Conservation (phyloP, 2,888 invertebrate species). For the Eremobia ochroleuca region DNA sequence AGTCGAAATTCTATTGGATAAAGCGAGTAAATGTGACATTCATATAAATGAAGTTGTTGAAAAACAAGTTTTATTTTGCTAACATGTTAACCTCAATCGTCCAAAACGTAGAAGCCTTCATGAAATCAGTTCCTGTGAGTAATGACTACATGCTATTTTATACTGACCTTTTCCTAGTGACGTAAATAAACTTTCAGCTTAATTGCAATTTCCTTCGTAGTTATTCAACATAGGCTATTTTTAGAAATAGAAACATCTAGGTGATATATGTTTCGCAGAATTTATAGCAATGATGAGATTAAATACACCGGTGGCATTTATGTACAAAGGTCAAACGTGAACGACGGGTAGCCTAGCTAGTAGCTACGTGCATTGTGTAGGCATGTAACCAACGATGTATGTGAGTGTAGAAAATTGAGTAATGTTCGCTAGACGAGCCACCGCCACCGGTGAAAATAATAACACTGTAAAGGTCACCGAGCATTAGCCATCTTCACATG, state of each 20-base stretch:
- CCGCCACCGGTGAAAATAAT: slow-evolving; percentile 62
- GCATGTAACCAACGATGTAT: slow-evolving; percentile 47
- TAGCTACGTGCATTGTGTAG: slow-evolving; percentile 39
- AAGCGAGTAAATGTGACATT: slow-evolving; percentile 53
- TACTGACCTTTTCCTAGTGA: slow-evolving; percentile 14
- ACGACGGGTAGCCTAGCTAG: slow-evolving; percentile 43
- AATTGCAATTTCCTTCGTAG: slow-evolving; percentile 21
- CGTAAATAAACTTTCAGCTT: slow-evolving; percentile 16
- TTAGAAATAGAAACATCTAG: slow-evolving; percentile 17
- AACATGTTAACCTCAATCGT: slow-evolving; percentile 4
- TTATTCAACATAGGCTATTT: slow-evolving; percentile 22
- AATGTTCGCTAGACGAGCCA: slow-evolving; percentile 54
- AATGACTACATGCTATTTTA: slow-evolving; percentile 10
- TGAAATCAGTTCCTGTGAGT: slow-evolving; percentile 4
- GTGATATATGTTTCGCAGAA: slow-evolving; percentile 45
- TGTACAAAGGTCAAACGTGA: slow-evolving; percentile 71
- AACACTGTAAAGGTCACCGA: slow-evolving; percentile 68
- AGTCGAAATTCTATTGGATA: slow-evolving; percentile 45
- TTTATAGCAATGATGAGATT: slow-evolving; percentile 55
- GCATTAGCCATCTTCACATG: slow-evolving; percentile 56
- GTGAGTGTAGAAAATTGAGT: slow-evolving; percentile 58
- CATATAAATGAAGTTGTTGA: slow-evolving; percentile 42
- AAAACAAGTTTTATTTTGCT: slow-evolving; percentile 22
- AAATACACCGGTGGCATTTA: slow-evolving; percentile 69
- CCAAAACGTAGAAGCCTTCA: neutral